These are phyloP conservation scores for Acipenser ruthenus DNA, from an alignment of 2,797 vertebrate genomes.

Conservation along the genomic window DNA sequence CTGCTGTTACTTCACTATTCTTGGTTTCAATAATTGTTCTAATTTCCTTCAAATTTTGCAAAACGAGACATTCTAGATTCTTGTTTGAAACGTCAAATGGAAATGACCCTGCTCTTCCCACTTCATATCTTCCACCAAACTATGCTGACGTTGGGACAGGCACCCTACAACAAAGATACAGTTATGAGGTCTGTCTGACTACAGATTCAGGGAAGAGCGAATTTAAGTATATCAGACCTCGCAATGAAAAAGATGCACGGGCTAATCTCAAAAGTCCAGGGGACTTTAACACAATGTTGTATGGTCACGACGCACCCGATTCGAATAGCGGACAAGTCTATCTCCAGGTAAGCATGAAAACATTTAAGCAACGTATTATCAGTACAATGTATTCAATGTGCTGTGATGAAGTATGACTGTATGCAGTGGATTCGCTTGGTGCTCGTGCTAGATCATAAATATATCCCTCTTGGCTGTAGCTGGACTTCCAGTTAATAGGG, in stretches of 20 bases:
- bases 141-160: constrained; percentile 25
- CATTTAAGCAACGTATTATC: not conserved
- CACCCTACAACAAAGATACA: constrained; percentile 18
- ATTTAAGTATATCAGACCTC: constrained; percentile 31
- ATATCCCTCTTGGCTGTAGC: no score
- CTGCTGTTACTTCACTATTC: constrained; percentile 39
- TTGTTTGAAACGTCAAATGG: constrained; percentile 7
- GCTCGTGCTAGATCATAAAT: no score
- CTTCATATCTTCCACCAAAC: constrained; percentile 35
- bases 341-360: no score
- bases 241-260: constrained; percentile 9
- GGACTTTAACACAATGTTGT: no score
- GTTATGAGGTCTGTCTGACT: constrained; percentile 35
- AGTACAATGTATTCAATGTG: no score
- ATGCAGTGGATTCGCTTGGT: no score
- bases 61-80: constrained; percentile 22
- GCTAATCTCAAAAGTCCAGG: not conserved
- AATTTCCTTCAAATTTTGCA: constrained; percentile 19
- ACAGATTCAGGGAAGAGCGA: constrained; percentile 35
- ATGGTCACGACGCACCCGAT: no score
- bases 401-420: no score
- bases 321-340: no score
- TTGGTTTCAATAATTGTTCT: constrained; percentile 32
- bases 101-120: not conserved
- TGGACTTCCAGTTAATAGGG: no score